Base-by-base conservation (phyloP, 1,140 invertebrate genomes). In the Zaprionus davidi region DNA sequence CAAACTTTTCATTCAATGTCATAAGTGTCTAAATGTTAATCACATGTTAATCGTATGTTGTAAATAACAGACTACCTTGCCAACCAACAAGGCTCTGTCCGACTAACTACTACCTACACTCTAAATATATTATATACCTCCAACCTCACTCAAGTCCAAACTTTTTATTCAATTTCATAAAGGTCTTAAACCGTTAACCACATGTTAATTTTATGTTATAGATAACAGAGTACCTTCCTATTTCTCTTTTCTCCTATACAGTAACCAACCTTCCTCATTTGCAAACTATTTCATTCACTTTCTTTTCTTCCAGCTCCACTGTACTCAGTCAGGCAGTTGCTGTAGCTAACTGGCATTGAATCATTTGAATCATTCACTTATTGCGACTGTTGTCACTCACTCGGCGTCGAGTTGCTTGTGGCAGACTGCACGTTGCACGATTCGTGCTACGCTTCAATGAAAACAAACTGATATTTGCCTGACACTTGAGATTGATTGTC, bases 401-500 rank as follows among this genome's bases (percentile, higher is more conserved):
- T 80, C 67, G 22, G 49, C 38, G 49, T 49, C 26, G 34, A 72
- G 56, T 72, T 67, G 70, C 49, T 64, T 77, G 63, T 63, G 58
- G 51, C 75, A 63, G 53, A 44, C 26, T 58, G 58, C 72, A 67
- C 44, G 85, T 73, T 81, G 78, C 68, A 71, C 80, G 81, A 75
- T 72, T 79, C 84, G 78, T 87, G 76, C 75, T 82, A 78, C 59
- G 86, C 77, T 78, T 82, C 76, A 86, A 80, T 86, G 81, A 85
- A 90, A 91, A 87, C 83, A 90, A 91, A 86, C 90, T 91, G 86
- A 90, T 90, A 91, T 91, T 91, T 90, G 90, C 84, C 82, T 86
- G 90, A 91, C 90, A 91, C 90, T 91, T 91, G 82, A 91, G 85
- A 91, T 91, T 91, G 90, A 91, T 91, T 91, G 90, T 91, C 90